Conservation (phyloP, 2,888 invertebrate species). For the Volucella zonaria region DNA sequence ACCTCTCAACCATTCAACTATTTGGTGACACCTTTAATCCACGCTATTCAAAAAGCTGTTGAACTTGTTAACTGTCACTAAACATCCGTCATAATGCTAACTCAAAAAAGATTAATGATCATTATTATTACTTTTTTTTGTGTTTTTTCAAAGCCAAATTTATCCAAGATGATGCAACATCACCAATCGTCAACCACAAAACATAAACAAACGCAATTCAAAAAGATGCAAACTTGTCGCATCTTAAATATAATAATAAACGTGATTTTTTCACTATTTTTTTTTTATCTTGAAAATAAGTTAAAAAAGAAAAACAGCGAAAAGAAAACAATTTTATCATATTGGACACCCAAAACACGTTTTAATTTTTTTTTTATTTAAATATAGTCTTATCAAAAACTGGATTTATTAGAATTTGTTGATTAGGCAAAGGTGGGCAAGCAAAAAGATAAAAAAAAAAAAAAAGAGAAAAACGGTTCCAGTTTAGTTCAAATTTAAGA, state of each 20-base stretch:
- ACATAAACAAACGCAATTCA: constrained; percentile 16
- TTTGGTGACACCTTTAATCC: neutral
- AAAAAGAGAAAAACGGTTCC: neutral
- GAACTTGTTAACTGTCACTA: constrained; percentile 27
- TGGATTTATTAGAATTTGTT: constrained; percentile 20
- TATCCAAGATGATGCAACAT: constrained; percentile 64
- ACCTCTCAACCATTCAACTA: no score
- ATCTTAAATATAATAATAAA: constrained; percentile 38
- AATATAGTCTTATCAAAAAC: constrained; percentile 11
- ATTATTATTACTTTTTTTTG: no score
- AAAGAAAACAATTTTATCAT: constrained; percentile 17
- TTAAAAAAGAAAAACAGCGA: constrained; percentile 4
- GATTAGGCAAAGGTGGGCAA: neutral
- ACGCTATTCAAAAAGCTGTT: constrained; percentile 28
- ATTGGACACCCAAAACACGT: constrained; percentile 45
- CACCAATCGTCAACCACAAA: neutral
- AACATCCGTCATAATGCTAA: constrained; percentile 20
- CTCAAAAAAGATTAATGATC: constrained; percentile 13
- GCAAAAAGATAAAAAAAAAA: neutral
- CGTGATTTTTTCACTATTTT: constrained; percentile 25
- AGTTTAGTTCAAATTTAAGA: neutral
- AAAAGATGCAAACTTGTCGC: constrained; percentile 27
- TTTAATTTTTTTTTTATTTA: constrained; percentile 7
- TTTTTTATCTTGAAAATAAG: constrained; percentile 44
- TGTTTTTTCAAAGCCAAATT: neutral